phyloP scores from a whole-genome alignment of 30 jellyfish, hydroid and myxozoan species.

The Turritopsis rubra region DNA sequence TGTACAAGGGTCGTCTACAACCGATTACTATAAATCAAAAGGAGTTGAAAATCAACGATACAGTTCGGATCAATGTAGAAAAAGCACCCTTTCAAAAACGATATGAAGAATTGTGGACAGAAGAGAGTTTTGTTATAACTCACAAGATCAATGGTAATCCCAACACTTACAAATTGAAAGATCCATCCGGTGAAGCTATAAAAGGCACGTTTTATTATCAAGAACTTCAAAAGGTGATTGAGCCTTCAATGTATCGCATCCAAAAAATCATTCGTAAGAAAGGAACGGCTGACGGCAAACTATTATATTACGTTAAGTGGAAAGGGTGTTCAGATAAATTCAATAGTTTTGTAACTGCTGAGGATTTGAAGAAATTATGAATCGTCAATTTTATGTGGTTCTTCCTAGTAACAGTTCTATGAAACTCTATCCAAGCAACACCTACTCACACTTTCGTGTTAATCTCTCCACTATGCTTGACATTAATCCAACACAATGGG shows the following conservation, averaged over 20 bases:
- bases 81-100: conserved; percentile 27
- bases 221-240: conserved; percentile 33
- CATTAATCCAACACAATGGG: no score
- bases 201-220: conserved; percentile 29
- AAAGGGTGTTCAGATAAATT: conserved; percentile 1
- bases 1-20: neutral
- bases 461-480: no score
- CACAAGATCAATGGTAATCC: conserved; percentile 2
- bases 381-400: no score
- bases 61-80: conserved; percentile 12
- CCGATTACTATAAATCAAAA: neutral
- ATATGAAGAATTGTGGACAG: conserved; percentile 40
- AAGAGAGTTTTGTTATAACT: conserved; percentile 26
- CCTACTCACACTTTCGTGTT: no score
- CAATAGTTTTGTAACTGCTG: conserved; percentile 1
- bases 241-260: conserved; percentile 32
- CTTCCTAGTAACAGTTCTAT: no score
- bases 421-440: no score
- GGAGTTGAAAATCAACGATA: conserved; percentile 15
- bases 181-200: conserved; percentile 28
- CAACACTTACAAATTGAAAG: conserved; percentile 14
- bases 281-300: neutral
- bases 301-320: neutral
- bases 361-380: no score
- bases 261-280: conserved; percentile 40